Base-by-base conservation (phyloP, 2,113 vertebrate genomes). In the Chloropsis cyanopogon region DNA sequence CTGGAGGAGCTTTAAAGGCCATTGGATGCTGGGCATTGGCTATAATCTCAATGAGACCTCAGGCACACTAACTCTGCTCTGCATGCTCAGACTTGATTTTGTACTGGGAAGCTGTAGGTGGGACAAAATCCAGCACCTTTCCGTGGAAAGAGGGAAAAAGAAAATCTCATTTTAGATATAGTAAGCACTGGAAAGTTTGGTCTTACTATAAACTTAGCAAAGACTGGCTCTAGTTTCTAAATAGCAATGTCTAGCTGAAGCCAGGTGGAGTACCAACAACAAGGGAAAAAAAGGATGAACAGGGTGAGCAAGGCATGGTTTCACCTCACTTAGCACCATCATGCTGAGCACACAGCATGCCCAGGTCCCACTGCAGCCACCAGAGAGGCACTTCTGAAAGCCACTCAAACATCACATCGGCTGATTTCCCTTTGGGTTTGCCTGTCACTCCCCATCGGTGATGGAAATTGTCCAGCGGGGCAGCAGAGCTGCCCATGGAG, bases 401-500 rank as follows among this genome's bases (percentile, higher is more conserved):
- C 33, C 33, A 50, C 46, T 60, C 23, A 46, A 71, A 77, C 29
- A 25, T 20, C 23, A 47, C 0, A 0, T 12, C 31, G 44, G 18
- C 39, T 42, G 50, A 75, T 89, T 86, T 61, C 21, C 60, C 77
- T 35, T 66, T 47, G 52, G 24, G 14, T 56, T 89, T 89, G 60
- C 31, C 92, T 64, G 14, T 44, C 44, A 6, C 60, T 59, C 77
- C 53, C 52, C 47, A 25, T 26, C 0, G 0, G 12, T 14, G 31
- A 56, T 4, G 8, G 39, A 70, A 83, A 64, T 1, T 3, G n/a
- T 19, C 33, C 54, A 65, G 56, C n/a, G 73, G 60, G 54, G 79
- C 3, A 7, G 35, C 15, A 2, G 66, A 7, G 1, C 35, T 52
- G 65, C 49, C 79, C 33, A 17, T 31, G 13, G 53, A 75, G 22